These are phyloP conservation scores for Falcaria lacertinaria DNA, from an alignment of 2,888 invertebrate species.

Conservation along the genomic window DNA sequence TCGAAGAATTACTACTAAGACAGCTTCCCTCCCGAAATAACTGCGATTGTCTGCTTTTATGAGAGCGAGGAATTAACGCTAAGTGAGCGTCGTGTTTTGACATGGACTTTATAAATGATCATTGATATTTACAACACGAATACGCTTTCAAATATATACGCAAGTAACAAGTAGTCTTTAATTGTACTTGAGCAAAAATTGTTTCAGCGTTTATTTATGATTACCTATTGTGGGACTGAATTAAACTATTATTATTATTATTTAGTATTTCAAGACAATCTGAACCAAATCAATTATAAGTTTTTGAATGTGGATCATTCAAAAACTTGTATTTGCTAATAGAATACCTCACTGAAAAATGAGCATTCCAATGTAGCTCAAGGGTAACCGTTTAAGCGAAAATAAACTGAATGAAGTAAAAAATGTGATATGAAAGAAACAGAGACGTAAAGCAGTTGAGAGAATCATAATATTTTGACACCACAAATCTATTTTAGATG, in stretches of 20 bases:
- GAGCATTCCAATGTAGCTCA: not conserved
- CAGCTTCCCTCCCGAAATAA: constrained; percentile 55
- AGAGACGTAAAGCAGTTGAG: constrained; percentile 30
- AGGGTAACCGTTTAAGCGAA: constrained; percentile 5
- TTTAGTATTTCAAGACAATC: no score
- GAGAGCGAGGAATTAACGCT: constrained; percentile 44
- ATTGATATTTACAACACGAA: constrained; percentile 41
- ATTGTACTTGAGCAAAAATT: no score
- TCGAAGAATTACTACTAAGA: constrained; percentile 46
- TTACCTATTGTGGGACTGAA: no score
- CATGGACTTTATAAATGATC: constrained; percentile 62
- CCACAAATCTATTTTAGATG: constrained; percentile 73
- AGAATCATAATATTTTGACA: constrained; percentile 70
- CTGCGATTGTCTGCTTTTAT: constrained; percentile 53
- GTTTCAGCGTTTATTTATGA: no score
- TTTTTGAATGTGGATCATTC: no score
- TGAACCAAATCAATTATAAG: no score
- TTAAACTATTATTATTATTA: no score
- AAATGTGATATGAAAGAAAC: constrained; percentile 11
- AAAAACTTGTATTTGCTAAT: no score
- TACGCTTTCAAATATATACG: constrained; percentile 47
- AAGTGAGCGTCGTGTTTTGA: constrained; percentile 59
- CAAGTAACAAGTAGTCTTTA: no score
- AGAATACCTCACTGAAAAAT: not conserved
- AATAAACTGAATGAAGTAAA: constrained; percentile 16